Base-by-base conservation (phyloP, 2,888 invertebrate species). In the Omphaloscelis lunosa region DNA sequence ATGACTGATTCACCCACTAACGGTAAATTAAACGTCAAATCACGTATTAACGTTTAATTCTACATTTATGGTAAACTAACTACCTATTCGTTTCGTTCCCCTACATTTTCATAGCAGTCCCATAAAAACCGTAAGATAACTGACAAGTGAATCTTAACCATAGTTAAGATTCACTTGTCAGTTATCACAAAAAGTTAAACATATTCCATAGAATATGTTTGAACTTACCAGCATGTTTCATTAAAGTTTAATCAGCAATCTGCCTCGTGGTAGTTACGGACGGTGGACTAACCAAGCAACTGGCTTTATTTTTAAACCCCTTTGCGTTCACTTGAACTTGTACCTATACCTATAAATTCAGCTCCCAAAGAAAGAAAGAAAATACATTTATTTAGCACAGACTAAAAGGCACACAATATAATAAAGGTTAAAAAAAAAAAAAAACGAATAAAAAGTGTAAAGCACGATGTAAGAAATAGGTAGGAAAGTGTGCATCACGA, bases 201-300 rank as follows among this genome's bases (percentile, higher is more conserved):
- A n/a, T n/a, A n/a, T n/a, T n/a, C 29, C 9, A 12, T 29, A 41
- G 59, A 51, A n/a, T 48, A 62, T 34, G 51, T 58, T 77, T 41
- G 29, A 63, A 23, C 9, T 39, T 48, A 63, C n/a, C 23, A 58
- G 51, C 41, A 41, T 2, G 58, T 29, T 66, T 77, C 41, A 66
- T 77, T 77, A 41, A 51, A 51, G n/a, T 59, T 66, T 51, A 51
- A 77, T 77, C 39, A 66, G 51, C 29, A 66, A 77, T 56, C 17
- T 59, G 41, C 17, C 51, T 34, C 20, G 5, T 12, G 27, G 29
- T 15, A 53, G 17, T 29, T 27, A 29, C 12, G n/a, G n/a, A 77
- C 51, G 48, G 8, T 48, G 39, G 15, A 29, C 77, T 39, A 59
- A 48, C 23, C 12, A 39, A 17, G 41, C 29, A 41, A 41, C n/a